These are phyloP conservation scores for Emydoidea blandingii DNA, from an alignment of 2,797 vertebrate genomes.

Conservation along the genomic window DNA sequence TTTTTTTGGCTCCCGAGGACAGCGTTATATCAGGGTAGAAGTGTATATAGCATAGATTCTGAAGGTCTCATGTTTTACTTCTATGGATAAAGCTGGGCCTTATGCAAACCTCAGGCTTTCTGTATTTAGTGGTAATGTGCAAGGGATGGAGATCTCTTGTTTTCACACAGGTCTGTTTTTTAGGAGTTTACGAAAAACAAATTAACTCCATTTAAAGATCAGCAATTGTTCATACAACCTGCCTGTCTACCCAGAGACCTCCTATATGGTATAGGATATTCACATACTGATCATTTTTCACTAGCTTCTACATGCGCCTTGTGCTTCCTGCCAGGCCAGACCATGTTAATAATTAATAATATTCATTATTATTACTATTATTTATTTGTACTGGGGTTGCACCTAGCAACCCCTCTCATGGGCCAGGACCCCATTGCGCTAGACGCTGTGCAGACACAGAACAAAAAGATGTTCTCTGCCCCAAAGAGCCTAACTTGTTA, in stretches of 20 bases:
- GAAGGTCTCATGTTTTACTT: constrained; percentile 5
- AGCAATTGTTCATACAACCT: constrained; percentile 16
- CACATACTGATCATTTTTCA: background rate
- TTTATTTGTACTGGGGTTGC: background rate
- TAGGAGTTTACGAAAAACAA: background rate
- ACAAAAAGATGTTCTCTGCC: background rate
- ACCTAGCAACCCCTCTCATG: background rate
- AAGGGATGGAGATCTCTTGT: background rate
- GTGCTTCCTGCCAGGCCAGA: background rate
- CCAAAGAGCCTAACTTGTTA: background rate
- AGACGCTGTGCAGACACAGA: too few relatives aligned
- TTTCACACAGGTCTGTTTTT: background rate
- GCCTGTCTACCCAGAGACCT: background rate
- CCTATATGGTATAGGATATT: background rate
- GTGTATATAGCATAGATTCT: background rate
- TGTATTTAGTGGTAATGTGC: background rate
- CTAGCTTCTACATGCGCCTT: background rate
- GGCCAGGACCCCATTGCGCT: background rate
- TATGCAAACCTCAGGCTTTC: constrained; percentile 1
- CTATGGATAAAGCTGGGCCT: background rate
- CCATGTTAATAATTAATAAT: too few relatives aligned
- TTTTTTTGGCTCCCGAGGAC: too few relatives aligned
- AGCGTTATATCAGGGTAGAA: too few relatives aligned
- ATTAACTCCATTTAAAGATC: background rate
- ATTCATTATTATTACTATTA: too few relatives aligned